Percentiles rank a stretch among this genome's conserved stretches.
Evolutionary conservation across 2,113 vertebrate species (phyloP).

Genomic region (Capreolus pygargus): DNA sequence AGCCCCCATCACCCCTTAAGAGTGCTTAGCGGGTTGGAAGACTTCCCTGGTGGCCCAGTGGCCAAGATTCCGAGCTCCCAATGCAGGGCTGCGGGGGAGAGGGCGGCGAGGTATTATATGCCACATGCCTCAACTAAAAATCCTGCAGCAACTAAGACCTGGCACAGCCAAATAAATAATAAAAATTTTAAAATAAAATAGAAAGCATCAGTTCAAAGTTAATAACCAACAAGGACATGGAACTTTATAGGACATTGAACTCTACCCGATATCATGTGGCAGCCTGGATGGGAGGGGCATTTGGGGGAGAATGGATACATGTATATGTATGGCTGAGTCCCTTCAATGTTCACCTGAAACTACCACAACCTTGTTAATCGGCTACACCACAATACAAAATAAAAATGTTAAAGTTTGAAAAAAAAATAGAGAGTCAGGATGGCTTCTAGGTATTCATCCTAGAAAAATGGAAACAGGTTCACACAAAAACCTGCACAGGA

Average conservation of each 20-base stretch:
- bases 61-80: not conserved
- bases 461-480: not conserved
- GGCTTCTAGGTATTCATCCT: not conserved
- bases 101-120: not conserved
- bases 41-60: not conserved
- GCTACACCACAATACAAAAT: not conserved
- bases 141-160: not conserved
- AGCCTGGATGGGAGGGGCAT: not conserved
- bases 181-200: not conserved
- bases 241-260: not conserved
- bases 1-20: not conserved
- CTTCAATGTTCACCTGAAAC: not conserved
- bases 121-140: not conserved
- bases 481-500: not conserved
- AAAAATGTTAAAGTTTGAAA: not conserved
- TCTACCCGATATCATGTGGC: not conserved
- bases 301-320: not conserved
- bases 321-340: not conserved
- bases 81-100: not conserved
- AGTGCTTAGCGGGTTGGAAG: not conserved
- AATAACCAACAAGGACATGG: not conserved
- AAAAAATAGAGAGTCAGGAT: not conserved
- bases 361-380: not conserved
- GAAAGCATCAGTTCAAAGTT: accelerated
- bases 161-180: not conserved